phyloP scores from a whole-genome alignment of 2,113 vertebrate genomes.

The Pterophyllum scalare region DNA sequence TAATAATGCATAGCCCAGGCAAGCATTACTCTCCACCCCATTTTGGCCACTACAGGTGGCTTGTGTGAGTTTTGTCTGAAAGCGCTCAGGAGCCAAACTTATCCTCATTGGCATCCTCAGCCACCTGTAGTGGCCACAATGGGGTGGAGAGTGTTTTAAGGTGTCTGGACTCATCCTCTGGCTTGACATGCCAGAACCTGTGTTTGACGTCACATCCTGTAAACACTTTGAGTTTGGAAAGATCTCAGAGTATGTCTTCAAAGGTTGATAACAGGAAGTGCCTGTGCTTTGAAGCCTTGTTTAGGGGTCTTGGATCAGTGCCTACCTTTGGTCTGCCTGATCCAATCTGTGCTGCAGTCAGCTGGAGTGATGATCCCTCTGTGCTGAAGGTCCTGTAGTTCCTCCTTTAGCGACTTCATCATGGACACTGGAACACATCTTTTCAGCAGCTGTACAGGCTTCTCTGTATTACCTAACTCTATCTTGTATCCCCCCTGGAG shows the following conservation, averaged over 20 bases:
- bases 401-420: neutral
- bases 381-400: neutral
- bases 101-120: slow-evolving; percentile 33
- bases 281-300: slow-evolving; percentile 31
- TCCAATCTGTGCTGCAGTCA: neutral
- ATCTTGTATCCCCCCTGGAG: neutral
- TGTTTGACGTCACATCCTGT: slow-evolving; percentile 33
- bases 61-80: slow-evolving; percentile 32
- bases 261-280: slow-evolving; percentile 29
- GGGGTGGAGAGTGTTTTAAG: slow-evolving; percentile 27
- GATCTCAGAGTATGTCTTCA: slow-evolving; percentile 34
- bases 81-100: slow-evolving; percentile 29
- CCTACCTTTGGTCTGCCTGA: slow-evolving; percentile 23
- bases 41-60: too few relatives aligned
- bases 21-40: too few relatives aligned
- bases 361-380: neutral
- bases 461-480: neutral
- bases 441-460: neutral
- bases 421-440: neutral
- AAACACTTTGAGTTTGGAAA: slow-evolving; percentile 30
- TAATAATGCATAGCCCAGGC: neutral
- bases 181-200: slow-evolving; percentile 36
- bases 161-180: slow-evolving; percentile 41
- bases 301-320: slow-evolving; percentile 33
- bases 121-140: slow-evolving; percentile 2